Conservation (phyloP, 53 echinoderm and acorn worm genomes). For the Astropecten irregularis region DNA sequence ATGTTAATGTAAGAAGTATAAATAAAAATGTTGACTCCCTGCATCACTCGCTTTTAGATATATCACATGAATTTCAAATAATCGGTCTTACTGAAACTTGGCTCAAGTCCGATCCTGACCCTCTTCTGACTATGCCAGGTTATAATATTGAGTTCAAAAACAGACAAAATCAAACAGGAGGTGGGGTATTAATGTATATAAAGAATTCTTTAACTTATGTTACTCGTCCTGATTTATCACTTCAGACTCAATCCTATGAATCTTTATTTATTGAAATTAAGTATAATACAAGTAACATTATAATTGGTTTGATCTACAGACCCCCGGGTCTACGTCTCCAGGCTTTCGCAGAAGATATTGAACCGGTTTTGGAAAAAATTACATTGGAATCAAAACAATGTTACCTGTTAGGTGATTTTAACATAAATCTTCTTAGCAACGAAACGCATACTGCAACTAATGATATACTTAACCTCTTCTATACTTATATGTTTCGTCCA, state of each 20-base stretch:
- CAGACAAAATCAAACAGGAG: constrained; percentile 15
- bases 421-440: background rate
- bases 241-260: constrained; percentile 8
- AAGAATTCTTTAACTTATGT: constrained; percentile 2
- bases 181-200: constrained; percentile 17
- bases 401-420: background rate
- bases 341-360: background rate
- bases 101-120: constrained; percentile 8
- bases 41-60: background rate
- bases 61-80: background rate
- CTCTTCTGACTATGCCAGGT: background rate
- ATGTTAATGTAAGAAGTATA: background rate
- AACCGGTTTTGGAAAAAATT: background rate
- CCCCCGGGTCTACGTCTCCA: background rate
- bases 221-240: background rate
- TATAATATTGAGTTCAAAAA: constrained; percentile 18
- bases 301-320: background rate
- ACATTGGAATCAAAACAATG: background rate
- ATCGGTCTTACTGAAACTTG: constrained; percentile 29
- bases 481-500: constrained; percentile 8
- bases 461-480: constrained; percentile 4
- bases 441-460: background rate
- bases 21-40: background rate
- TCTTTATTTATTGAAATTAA: background rate
- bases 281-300: background rate